Evolutionary conservation across 2,888 invertebrate genomes (phyloP).

Genomic region (Chrysina gloriosa): DNA sequence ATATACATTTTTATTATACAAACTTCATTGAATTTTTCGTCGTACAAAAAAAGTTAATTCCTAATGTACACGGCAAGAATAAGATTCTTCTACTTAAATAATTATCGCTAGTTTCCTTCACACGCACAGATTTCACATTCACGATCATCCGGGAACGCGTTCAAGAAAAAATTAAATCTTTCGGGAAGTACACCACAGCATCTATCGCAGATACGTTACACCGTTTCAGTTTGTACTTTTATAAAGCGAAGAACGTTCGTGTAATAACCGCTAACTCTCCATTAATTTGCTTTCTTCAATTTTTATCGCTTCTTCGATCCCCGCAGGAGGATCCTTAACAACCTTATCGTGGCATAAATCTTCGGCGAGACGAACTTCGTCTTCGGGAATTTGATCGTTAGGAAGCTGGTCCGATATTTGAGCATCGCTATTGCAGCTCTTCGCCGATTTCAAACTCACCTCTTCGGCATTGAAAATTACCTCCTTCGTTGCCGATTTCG

Average conservation of each 20-base stretch:
- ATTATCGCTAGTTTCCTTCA: neutral
- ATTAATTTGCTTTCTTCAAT: conserved; percentile 9
- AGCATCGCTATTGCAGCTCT: neutral
- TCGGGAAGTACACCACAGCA: no score
- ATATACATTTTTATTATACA: no score
- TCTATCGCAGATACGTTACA: conserved; percentile 1
- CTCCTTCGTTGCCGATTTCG: neutral
- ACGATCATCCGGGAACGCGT: no score
- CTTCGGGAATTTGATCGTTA: neutral
- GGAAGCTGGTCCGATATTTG: neutral
- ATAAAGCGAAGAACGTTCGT: neutral
- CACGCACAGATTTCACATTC: no score
- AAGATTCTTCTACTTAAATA: neutral
- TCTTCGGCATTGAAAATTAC: neutral
- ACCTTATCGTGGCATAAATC: neutral
- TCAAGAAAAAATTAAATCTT: no score
- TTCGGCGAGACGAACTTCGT: neutral
- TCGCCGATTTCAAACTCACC: neutral
- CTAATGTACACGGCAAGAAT: no score
- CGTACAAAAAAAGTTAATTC: no score
- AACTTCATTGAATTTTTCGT: no score
- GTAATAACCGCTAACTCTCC: neutral
- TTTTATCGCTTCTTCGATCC: neutral
- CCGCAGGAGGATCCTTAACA: neutral
- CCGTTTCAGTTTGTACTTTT: conserved; percentile 2